Conservation (phyloP, 2,113 vertebrate species). For the Engraulis encrasicolus region DNA sequence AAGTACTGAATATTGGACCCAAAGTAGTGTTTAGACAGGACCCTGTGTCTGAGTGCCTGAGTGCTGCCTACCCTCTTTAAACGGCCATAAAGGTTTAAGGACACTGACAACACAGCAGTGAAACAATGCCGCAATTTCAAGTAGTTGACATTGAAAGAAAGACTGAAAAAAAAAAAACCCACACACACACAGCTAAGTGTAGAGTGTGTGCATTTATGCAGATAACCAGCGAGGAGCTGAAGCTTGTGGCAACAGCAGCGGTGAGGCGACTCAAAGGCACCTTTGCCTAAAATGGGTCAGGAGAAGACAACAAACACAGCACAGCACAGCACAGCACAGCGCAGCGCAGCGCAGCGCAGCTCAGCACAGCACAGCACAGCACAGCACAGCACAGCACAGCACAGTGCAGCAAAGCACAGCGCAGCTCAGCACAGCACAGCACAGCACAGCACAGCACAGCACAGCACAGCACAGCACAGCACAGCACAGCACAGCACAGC, state of each 20-base stretch:
- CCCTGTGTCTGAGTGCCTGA: constrained; percentile 34
- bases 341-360: too few species aligned
- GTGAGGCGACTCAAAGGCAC: constrained; percentile 40
- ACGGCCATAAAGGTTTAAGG: constrained; percentile 55
- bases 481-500: too few species aligned
- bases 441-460: too few species aligned
- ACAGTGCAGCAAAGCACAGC: too few species aligned
- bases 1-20: neutral
- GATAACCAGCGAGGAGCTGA: neutral
- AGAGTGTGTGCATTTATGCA: neutral
- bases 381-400: too few species aligned
- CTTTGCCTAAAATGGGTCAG: constrained; percentile 49
- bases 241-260: neutral
- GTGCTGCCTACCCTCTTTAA: constrained; percentile 52
- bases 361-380: constrained; percentile 29
- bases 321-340: constrained; percentile 29
- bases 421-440: constrained; percentile 29
- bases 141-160: neutral
- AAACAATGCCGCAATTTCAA: constrained; percentile 39
- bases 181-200: neutral
- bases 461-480: constrained; percentile 29
- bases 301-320: constrained; percentile 34
- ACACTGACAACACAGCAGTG: constrained; percentile 49
- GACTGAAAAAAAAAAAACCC: neutral
- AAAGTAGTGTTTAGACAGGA: constrained; percentile 36